Conservation (phyloP, 2,888 invertebrate species). For the Heliconius sara region DNA sequence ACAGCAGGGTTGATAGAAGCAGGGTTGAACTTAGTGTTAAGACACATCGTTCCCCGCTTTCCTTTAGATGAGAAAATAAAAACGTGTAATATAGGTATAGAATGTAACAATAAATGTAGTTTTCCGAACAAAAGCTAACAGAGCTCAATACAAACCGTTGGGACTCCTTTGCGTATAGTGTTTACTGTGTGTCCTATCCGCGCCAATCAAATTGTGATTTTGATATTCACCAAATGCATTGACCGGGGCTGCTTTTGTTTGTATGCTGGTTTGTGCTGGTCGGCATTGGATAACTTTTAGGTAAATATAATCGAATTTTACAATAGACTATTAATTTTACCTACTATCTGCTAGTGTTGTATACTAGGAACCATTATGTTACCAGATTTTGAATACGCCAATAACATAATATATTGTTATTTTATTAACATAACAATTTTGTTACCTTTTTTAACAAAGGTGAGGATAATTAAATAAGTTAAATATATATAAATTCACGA, state of each 20-base stretch:
- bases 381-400: too few species aligned
- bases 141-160: slow-evolving; percentile 35
- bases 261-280: slow-evolving; percentile 8
- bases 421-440: too few species aligned
- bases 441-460: too few species aligned
- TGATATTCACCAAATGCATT: slow-evolving; percentile 63
- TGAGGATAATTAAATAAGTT: too few species aligned
- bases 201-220: slow-evolving; percentile 61
- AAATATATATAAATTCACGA: too few species aligned
- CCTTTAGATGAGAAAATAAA: too few species aligned
- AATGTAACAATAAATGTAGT: neutral
- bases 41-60: too few species aligned
- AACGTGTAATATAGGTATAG: neutral
- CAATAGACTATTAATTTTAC: neutral
- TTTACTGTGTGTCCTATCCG: slow-evolving; percentile 55
- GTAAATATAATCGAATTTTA: neutral
- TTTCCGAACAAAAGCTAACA: slow-evolving; percentile 3
- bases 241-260: slow-evolving; percentile 12
- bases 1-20: too few species aligned
- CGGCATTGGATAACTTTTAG: neutral
- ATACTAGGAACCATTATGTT: too few species aligned
- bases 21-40: too few species aligned
- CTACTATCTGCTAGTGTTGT: neutral
- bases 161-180: slow-evolving; percentile 40
- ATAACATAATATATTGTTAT: too few species aligned